A percentile compares a stretch with the other conserved stretches of the same genome.
These are phyloP conservation scores for Psilopsiagon aymara DNA, from an alignment of 2,113 vertebrate species.

Conservation along the genomic window DNA sequence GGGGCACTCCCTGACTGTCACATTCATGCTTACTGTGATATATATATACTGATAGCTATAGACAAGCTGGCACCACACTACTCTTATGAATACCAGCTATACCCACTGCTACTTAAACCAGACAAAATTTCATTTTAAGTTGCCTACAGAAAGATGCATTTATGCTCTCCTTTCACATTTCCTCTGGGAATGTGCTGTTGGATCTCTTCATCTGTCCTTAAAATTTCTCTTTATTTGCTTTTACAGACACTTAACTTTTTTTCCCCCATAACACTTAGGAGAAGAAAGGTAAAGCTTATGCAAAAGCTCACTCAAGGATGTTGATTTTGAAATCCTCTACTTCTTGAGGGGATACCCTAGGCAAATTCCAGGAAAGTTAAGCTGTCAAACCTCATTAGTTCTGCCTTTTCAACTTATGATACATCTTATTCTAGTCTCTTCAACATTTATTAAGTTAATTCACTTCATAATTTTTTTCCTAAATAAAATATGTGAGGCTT, in stretches of 20 bases:
- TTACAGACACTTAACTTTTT: conserved; percentile 35
- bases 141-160: not conserved
- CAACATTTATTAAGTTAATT: conserved; percentile 33
- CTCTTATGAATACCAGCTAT: conserved; percentile 3
- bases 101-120: conserved; percentile 7
- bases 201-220: conserved; percentile 36
- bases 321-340: conserved; percentile 40
- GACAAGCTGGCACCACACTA: conserved; percentile 45
- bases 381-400: conserved; percentile 66
- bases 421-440: conserved; percentile 40
- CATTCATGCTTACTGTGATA: conserved; percentile 4
- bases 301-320: conserved; percentile 40
- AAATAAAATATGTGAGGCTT: conserved; percentile 38
- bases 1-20: conserved; percentile 29
- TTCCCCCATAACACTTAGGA: conserved; percentile 23
- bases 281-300: conserved; percentile 39
- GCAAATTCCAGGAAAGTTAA: conserved; percentile 26
- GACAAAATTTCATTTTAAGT: conserved; percentile 10
- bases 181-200: not conserved
- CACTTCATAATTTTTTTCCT: not conserved
- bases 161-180: not conserved
- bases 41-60: conserved; percentile 31
- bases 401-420: conserved; percentile 1
- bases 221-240: conserved; percentile 47
- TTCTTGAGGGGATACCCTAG: conserved; percentile 67